Evolutionary conservation across 2,797 vertebrate genomes (phyloP).

Genomic region (Sciurus carolinensis): DNA sequence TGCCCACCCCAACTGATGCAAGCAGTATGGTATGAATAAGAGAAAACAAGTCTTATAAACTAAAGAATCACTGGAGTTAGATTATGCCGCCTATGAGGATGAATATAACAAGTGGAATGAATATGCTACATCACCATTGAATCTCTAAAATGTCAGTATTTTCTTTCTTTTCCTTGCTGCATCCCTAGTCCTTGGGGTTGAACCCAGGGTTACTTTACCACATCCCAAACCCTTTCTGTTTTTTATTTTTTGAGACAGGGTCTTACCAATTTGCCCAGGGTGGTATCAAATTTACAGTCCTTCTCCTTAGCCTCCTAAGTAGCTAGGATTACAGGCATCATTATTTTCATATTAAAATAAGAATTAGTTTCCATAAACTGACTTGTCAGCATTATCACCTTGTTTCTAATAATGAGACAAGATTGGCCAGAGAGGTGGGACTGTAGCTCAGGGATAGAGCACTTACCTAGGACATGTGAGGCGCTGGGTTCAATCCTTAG

Average conservation of each 20-base stretch:
- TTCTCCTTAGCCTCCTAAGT: background rate
- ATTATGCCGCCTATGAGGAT: constrained; percentile 87
- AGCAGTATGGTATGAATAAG: background rate
- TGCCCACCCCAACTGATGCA: background rate
- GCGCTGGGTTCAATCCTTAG: too few species aligned
- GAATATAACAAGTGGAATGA: constrained; percentile 70
- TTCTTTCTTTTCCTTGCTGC: too few species aligned
- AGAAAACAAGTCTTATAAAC: constrained; percentile 78
- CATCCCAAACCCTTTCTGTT: too few species aligned
- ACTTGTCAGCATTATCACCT: background rate
- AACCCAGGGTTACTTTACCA: too few species aligned
- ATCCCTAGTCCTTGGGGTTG: too few species aligned
- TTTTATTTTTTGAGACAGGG: too few species aligned
- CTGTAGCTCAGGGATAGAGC: too few species aligned
- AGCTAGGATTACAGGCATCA: background rate
- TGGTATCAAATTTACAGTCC: too few species aligned
- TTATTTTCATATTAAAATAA: background rate
- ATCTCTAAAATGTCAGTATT: constrained; percentile 77
- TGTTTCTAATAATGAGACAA: background rate
- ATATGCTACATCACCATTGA: constrained; percentile 52
- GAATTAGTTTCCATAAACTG: background rate
- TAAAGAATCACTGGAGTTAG: constrained; percentile 68
- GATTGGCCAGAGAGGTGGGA: too few species aligned
- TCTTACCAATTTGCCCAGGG: too few species aligned
- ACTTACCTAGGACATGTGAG: too few species aligned